Percentiles rank a stretch among this genome's conserved stretches.
Evolutionary conservation across 2,888 invertebrate genomes (phyloP).

Genomic region (Drosophila fungiperda): DNA sequence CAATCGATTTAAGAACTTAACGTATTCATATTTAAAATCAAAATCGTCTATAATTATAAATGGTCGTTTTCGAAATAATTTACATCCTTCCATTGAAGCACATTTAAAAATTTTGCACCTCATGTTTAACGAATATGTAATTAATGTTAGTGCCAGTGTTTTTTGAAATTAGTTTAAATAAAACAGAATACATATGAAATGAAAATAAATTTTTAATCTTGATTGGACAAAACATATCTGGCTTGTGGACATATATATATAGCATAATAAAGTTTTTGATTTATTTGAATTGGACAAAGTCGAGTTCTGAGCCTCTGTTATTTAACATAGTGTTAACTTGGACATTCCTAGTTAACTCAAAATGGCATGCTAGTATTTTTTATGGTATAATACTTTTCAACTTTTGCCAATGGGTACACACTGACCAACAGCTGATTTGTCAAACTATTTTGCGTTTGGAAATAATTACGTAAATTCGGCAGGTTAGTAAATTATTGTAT

Average conservation of each 20-base stretch:
- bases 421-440: conserved; percentile 47
- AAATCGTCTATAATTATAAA: conserved; percentile 29
- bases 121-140: conserved; percentile 49
- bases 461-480: conserved; percentile 77
- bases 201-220: conserved; percentile 50
- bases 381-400: conserved; percentile 3
- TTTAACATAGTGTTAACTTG: neutral
- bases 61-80: conserved; percentile 37
- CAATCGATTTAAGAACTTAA: conserved; percentile 50
- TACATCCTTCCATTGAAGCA: conserved; percentile 34
- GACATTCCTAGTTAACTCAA: conserved; percentile 1
- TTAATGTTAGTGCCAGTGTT: conserved; percentile 74
- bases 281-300: neutral
- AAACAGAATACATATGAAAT: conserved; percentile 53
- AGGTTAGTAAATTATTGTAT: conserved; percentile 67
- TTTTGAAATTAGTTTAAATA: conserved; percentile 65
- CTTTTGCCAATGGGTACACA: conserved; percentile 35
- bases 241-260: neutral
- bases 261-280: neutral
- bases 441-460: conserved; percentile 40
- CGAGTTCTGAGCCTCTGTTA: neutral
- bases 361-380: conserved; percentile 27
- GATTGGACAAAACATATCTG: conserved; percentile 37
- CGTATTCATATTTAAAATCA: conserved; percentile 37
- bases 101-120: conserved; percentile 53